Evolutionary conservation across 2,888 invertebrate genomes (phyloP).

Genomic region (Atrina japonica): DNA sequence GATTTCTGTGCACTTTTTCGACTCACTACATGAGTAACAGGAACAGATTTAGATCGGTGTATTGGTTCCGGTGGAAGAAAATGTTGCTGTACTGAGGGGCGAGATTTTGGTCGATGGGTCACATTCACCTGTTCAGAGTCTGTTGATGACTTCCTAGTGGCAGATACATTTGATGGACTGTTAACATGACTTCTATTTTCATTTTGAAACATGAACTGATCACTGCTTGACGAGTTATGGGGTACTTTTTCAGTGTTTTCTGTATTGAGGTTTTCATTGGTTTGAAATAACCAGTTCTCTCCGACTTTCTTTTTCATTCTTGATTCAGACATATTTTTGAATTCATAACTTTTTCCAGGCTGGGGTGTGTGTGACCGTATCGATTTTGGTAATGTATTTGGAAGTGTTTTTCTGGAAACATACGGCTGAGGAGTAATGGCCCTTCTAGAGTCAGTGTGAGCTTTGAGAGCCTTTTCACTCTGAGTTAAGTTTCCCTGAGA

Average conservation of each 20-base stretch:
- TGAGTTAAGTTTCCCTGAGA: constrained; percentile 46
- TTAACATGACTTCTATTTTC: neutral
- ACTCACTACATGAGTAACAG: constrained; percentile 13
- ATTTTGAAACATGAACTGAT: neutral
- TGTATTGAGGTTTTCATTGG: no score
- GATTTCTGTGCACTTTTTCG: constrained; percentile 25
- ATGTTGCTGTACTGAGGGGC: constrained; percentile 50
- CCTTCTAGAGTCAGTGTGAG: constrained; percentile 42
- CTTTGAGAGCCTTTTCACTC: neutral
- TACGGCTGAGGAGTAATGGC: constrained; percentile 69
- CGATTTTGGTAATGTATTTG: constrained; percentile 53
- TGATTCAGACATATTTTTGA: no score
- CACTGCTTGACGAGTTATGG: no score
- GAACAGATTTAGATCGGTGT: constrained; percentile 40
- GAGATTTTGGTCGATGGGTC: constrained; percentile 40
- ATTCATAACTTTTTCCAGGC: constrained; percentile 37
- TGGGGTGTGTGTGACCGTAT: constrained; percentile 71
- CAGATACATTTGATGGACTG: no score
- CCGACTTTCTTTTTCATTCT: neutral
- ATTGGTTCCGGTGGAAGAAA: constrained; percentile 56
- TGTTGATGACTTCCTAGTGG: neutral
- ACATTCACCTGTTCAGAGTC: constrained; percentile 19
- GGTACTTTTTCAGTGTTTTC: neutral
- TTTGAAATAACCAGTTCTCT: neutral
- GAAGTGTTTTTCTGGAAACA: constrained; percentile 33